phyloP scores from a whole-genome alignment of 1,140 invertebrate genomes.

The Drosophila chauvacae region DNA sequence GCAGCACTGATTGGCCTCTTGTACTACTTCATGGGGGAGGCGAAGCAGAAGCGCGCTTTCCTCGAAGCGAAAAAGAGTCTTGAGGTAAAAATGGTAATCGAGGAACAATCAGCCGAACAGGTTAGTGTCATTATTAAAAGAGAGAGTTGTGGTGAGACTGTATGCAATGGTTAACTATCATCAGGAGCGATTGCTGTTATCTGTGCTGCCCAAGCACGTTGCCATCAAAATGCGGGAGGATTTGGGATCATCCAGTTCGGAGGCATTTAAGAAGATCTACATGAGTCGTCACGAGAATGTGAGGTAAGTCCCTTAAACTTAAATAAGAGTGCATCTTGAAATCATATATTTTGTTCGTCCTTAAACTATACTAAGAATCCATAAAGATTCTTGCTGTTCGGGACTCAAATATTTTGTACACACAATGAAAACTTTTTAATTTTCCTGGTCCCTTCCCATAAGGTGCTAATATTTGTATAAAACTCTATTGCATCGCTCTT shows the following conservation, averaged over 20 bases:
- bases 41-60: conserved; percentile 94
- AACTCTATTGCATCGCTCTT: conserved; percentile 9
- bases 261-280: conserved; percentile 98
- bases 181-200: conserved; percentile 94
- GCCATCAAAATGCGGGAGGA: conserved; percentile 97
- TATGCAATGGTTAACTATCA: neutral
- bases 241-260: conserved; percentile 92
- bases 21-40: conserved; percentile 92
- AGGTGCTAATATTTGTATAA: conserved; percentile 38
- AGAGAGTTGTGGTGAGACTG: neutral
- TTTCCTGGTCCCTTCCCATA: neutral
- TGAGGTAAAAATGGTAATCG: conserved; percentile 95
- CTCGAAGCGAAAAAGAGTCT: conserved; percentile 95
- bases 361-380: too few relatives aligned
- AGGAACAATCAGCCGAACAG: conserved; percentile 96
- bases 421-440: too few relatives aligned
- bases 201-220: conserved; percentile 97
- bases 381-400: too few relatives aligned
- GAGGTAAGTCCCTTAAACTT: conserved; percentile 87
- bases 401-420: too few relatives aligned
- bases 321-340: neutral
- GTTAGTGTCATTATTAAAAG: conserved; percentile 84
- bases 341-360: too few relatives aligned
- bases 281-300: conserved; percentile 99
- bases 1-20: conserved; percentile 90